Evolutionary conservation across 2,888 invertebrate species (phyloP), one percentile per base, ranked within the genome.

Genomic region (Ormyrus rosae): DNA sequence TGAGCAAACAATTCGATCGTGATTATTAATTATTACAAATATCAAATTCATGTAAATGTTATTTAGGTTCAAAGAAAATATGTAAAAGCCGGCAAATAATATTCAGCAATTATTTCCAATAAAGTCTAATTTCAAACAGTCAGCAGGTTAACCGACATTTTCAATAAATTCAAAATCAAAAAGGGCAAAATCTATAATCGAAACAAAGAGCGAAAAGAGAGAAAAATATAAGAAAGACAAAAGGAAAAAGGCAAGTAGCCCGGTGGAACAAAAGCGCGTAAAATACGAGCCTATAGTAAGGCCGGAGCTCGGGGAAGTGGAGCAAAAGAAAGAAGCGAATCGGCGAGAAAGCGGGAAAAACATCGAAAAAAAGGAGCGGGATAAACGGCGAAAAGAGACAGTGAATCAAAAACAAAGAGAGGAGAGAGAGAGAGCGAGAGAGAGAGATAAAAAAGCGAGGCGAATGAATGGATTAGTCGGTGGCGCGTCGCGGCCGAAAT

Each of bases 381-480:
- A 56, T 56, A 45, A 48, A 58, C 3, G 68, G 60, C 6, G 8
- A 46, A 64, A 64, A 70, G 53, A 65, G 74, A 58, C 61, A 81
- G 72, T 55, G 76, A 69, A 72, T 68, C 70, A 77, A 56, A 81
- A 58, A 72, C 58, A 73, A 75, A 69, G 55, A 82, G 74, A 71
- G 19, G 2, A 53, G 68, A 13, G 60, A 34, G 65, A 67, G 68
- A 76, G 68, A 65, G 9, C 60, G 5, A 61, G 34, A 34, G 64
- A 63, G 72, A 53, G 48, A 11, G 61, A 11, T 46, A 34, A 50
- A 60, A 45, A 60, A 19, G 19, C 69, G 69, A 63, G 60, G 77
- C 71, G 84, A 88, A 89, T 89, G 89, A 90, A 90, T 90, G 90
- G 90, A 90, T 90, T 90, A 90, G 88, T 88, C 87, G 86, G 84